A percentile compares a stretch with the other conserved stretches of the same genome.
These are phyloP conservation scores for Carettochelys insculpta DNA, from an alignment of 2,113 vertebrate genomes.

Conservation along the genomic window DNA sequence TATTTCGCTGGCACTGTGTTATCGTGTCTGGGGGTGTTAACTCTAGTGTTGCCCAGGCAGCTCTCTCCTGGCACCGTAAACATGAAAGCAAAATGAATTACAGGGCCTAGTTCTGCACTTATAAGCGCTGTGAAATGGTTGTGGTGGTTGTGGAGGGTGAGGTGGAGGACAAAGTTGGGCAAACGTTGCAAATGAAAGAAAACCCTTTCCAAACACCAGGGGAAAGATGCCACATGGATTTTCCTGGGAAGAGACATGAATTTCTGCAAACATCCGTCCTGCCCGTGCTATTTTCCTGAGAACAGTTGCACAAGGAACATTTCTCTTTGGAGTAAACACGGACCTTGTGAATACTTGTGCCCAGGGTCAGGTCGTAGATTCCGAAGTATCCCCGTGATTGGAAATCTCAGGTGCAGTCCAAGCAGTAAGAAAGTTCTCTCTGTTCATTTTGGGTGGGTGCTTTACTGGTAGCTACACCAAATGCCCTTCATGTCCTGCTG, in stretches of 20 bases:
- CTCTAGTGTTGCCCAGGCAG: neutral
- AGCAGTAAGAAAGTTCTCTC: neutral
- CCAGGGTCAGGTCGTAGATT: too few species aligned
- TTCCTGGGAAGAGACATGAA: slow-evolving; percentile 16
- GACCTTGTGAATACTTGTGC: slow-evolving; percentile 63
- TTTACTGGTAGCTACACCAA: neutral
- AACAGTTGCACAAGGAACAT: slow-evolving; percentile 67
- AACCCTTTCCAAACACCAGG: slow-evolving; percentile 23
- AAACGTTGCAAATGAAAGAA: slow-evolving; percentile 66
- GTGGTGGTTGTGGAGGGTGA: neutral
- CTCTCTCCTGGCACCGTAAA: neutral
- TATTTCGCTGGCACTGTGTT: neutral
- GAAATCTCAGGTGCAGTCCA: neutral
- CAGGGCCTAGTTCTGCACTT: neutral
- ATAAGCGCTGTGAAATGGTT: neutral
- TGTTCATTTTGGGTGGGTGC: neutral
- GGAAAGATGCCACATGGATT: slow-evolving; percentile 4
- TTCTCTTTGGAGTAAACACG: slow-evolving; percentile 68
- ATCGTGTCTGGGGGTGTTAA: neutral
- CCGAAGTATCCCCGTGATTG: neutral
- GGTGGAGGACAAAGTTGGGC: slow-evolving; percentile 47
- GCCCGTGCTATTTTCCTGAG: slow-evolving; percentile 63
- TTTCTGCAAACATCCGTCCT: slow-evolving; percentile 61
- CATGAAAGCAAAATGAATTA: neutral
- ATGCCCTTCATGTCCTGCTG: neutral